Conservation (phyloP, 2,888 invertebrate genomes). For the Agrotis segetum region DNA sequence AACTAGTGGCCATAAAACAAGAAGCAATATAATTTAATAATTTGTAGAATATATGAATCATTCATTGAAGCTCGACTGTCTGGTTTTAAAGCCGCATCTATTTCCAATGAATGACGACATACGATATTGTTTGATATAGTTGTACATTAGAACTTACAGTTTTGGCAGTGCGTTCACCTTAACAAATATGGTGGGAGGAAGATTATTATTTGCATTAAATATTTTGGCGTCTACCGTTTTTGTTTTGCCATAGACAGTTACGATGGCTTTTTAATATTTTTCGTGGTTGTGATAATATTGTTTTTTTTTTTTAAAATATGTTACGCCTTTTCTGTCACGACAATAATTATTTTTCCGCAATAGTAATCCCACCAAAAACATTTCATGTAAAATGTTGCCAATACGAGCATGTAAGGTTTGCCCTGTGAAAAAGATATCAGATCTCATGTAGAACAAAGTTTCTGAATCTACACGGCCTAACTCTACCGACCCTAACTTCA, state of each 20-base stretch:
- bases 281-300: too few relatives aligned
- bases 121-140: constrained; percentile 9
- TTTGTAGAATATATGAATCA: constrained; percentile 35
- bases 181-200: constrained; percentile 3
- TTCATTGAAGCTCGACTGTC: constrained; percentile 32
- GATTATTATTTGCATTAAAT: constrained; percentile 29
- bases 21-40: not conserved
- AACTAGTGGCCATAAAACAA: constrained; percentile 12
- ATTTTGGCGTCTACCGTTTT: constrained; percentile 6
- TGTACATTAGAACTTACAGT: not conserved
- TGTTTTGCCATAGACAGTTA: not conserved
- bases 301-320: too few relatives aligned
- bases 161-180: constrained; percentile 46
- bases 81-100: constrained; percentile 23
- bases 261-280: not conserved
- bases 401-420: too few relatives aligned
- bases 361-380: too few relatives aligned
- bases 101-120: constrained; percentile 33
- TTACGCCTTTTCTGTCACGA: too few relatives aligned
- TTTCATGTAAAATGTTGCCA: too few relatives aligned
- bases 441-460: too few relatives aligned
- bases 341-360: too few relatives aligned
- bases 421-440: too few relatives aligned
- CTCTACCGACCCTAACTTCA: too few relatives aligned
- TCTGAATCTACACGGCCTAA: too few relatives aligned